A percentile compares a stretch with the other conserved stretches of the same genome.
Evolutionary conservation across 2,797 vertebrate species (phyloP).

Genomic region (Dromococcyx pavoninus): DNA sequence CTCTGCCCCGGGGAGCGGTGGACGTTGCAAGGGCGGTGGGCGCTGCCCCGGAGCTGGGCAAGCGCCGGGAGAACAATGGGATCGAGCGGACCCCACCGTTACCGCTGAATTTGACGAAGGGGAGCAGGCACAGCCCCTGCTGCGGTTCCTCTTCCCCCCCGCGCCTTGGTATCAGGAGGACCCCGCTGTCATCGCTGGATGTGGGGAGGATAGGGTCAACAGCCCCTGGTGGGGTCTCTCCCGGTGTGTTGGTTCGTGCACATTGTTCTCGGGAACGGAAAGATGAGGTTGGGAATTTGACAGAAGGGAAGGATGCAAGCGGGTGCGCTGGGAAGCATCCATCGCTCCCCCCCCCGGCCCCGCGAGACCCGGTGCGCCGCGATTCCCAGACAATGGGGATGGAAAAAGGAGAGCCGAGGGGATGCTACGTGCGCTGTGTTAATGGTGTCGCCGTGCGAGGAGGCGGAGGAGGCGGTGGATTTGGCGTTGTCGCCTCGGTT

Average conservation of each 20-base stretch:
- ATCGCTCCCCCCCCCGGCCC: not conserved
- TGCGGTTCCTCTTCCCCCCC: not conserved
- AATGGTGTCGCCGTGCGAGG: conserved; percentile 6
- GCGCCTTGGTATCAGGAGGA: no score
- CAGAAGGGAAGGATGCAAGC: conserved; percentile 65
- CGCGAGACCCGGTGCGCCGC: conserved; percentile 4
- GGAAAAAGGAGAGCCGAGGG: not conserved
- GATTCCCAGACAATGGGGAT: conserved; percentile 67
- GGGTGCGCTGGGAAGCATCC: not conserved
- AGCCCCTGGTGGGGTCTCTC: not conserved
- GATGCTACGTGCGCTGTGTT: conserved; percentile 23
- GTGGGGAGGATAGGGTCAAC: no score
- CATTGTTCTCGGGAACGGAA: not conserved
- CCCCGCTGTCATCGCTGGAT: no score
- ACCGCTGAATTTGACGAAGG: no score
- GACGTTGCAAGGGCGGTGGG: no score
- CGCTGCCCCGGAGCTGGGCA: no score
- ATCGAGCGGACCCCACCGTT: not conserved
- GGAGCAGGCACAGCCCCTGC: fast-evolving
- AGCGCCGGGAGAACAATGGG: not conserved
- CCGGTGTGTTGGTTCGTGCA: not conserved
- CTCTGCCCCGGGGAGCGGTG: no score
- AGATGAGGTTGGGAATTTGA: conserved; percentile 68
- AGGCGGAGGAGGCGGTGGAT: not conserved
- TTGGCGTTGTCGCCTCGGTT: not conserved